Percentiles rank a stretch among this genome's conserved stretches.
Conservation (phyloP, 1,140 invertebrate genomes). For the Idris sp. region DNA sequence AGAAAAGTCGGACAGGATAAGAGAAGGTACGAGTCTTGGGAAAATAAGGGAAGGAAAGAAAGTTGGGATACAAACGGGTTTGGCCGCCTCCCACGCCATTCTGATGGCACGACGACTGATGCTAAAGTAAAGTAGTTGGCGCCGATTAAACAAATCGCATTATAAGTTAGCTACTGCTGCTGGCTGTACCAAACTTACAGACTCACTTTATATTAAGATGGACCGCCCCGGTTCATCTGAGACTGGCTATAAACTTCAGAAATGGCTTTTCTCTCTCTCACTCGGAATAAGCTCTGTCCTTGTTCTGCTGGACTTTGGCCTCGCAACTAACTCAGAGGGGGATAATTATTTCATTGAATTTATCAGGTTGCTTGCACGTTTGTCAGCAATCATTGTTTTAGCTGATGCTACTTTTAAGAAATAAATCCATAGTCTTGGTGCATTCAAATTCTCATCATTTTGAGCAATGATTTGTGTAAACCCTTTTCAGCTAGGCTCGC, state of each 20-base stretch:
- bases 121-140: constrained; percentile 70
- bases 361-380: constrained; percentile 64
- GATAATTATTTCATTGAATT: constrained; percentile 78
- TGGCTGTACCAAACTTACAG: constrained; percentile 73
- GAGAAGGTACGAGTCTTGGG: constrained; percentile 51
- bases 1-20: constrained; percentile 52
- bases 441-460: constrained; percentile 31
- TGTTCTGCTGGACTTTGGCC: no score
- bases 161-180: constrained; percentile 76
- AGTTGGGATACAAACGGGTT: constrained; percentile 61
- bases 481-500: no score
- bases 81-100: constrained; percentile 48
- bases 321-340: no score
- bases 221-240: constrained; percentile 72
- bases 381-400: constrained; percentile 58
- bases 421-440: constrained; percentile 42
- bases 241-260: constrained; percentile 75
- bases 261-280: constrained; percentile 70
- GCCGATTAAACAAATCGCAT: constrained; percentile 79
- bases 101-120: constrained; percentile 60
- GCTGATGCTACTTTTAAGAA: no score
- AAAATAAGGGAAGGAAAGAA: constrained; percentile 63
- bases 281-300: constrained; percentile 14
- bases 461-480: constrained; percentile 26
- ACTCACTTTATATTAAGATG: constrained; percentile 77